These are phyloP conservation scores for Ptychoptera albimana DNA, from an alignment of 2,888 invertebrate genomes.

Conservation along the genomic window DNA sequence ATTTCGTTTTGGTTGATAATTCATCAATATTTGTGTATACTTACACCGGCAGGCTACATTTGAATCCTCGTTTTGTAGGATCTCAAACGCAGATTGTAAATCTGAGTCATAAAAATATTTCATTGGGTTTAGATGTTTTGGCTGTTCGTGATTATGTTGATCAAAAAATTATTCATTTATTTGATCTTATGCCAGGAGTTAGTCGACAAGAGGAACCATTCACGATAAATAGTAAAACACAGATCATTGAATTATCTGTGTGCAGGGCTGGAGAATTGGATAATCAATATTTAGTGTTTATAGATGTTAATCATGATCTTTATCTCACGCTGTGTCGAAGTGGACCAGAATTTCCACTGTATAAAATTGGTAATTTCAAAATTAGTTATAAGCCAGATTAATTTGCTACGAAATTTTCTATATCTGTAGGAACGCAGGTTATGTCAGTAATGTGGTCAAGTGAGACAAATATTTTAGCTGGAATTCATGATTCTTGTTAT, in stretches of 20 bases:
- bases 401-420: neutral
- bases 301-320: constrained; percentile 81
- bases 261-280: constrained; percentile 67
- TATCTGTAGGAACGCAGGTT: constrained; percentile 36
- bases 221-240: constrained; percentile 43
- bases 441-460: constrained; percentile 45
- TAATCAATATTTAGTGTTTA: constrained; percentile 70
- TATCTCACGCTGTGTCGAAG: constrained; percentile 47
- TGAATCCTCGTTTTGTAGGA: constrained; percentile 72
- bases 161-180: constrained; percentile 70
- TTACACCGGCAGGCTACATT: constrained; percentile 78
- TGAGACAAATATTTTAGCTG: constrained; percentile 61
- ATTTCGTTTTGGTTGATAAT: constrained; percentile 59
- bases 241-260: constrained; percentile 65
- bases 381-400: neutral
- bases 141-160: constrained; percentile 76
- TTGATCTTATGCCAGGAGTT: constrained; percentile 50
- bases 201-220: constrained; percentile 46
- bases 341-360: constrained; percentile 7
- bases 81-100: constrained; percentile 57
- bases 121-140: constrained; percentile 73
- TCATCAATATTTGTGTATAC: constrained; percentile 72
- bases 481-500: constrained; percentile 60
- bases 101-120: constrained; percentile 57
- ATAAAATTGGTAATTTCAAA: constrained; percentile 20